Evolutionary conservation across 1,140 invertebrate species (phyloP).

Genomic region (Tribolium castaneum): DNA sequence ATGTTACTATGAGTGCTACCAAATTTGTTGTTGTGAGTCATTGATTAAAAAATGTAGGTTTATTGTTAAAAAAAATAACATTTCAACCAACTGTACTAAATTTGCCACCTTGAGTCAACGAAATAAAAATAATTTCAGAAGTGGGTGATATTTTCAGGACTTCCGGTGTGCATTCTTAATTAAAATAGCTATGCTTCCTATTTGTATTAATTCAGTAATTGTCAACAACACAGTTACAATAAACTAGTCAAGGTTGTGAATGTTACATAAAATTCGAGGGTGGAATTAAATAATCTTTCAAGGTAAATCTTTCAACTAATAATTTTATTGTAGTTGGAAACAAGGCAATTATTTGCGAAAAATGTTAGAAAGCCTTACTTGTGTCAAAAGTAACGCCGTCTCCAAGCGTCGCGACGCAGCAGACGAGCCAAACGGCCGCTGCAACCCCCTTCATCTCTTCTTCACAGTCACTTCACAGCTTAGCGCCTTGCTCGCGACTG

Average conservation of each 20-base stretch:
- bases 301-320: not conserved
- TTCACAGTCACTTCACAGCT: slow-evolving; percentile 7
- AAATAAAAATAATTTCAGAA: too few species aligned
- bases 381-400: not conserved
- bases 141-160: too few species aligned
- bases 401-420: not conserved
- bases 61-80: too few species aligned
- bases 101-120: too few species aligned
- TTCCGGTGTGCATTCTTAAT: too few species aligned
- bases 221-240: not conserved
- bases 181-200: too few species aligned
- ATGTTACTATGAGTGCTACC: too few species aligned
- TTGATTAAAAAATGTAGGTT: too few species aligned
- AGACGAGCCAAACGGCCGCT: not conserved
- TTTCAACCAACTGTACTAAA: too few species aligned
- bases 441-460: not conserved
- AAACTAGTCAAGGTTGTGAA: not conserved
- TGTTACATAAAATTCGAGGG: not conserved
- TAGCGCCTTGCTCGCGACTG: slow-evolving; percentile 24
- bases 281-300: not conserved
- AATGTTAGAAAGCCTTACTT: not conserved
- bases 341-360: too few species aligned
- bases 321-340: not conserved
- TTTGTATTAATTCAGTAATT: too few species aligned
- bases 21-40: too few species aligned